Evolutionary conservation across 2,797 vertebrate species (phyloP).

Genomic region (Sebastes steindachneri): DNA sequence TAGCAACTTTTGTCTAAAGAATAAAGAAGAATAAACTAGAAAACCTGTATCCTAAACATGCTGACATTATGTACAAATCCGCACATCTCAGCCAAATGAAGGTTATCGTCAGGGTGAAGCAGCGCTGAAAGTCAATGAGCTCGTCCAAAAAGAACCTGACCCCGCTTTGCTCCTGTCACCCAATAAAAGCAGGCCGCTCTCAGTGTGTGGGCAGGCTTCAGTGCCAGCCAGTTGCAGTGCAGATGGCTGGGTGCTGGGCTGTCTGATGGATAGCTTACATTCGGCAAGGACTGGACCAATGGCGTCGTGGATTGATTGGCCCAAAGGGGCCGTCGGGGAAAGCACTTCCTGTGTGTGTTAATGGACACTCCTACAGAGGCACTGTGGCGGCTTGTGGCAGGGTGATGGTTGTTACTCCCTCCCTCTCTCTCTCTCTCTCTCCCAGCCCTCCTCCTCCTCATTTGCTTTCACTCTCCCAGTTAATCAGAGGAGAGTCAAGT

Average conservation of each 20-base stretch:
- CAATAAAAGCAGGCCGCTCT: slow-evolving; percentile 59
- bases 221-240: slow-evolving; percentile 67
- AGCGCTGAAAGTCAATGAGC: slow-evolving; percentile 42
- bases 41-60: slow-evolving; percentile 38
- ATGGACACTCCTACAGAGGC: slow-evolving; percentile 77
- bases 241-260: slow-evolving; percentile 70
- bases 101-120: slow-evolving; percentile 37
- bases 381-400: slow-evolving; percentile 67
- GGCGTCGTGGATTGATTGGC: slow-evolving; percentile 79
- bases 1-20: slow-evolving; percentile 39
- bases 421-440: not conserved
- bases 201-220: slow-evolving; percentile 65
- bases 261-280: slow-evolving; percentile 77
- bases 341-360: slow-evolving; percentile 83
- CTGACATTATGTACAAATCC: slow-evolving; percentile 35
- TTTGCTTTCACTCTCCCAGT: slow-evolving; percentile 63
- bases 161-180: slow-evolving; percentile 62
- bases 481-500: slow-evolving; percentile 63
- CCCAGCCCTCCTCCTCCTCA: slow-evolving; percentile 21
- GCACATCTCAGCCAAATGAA: slow-evolving; percentile 52
- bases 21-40: slow-evolving; percentile 37
- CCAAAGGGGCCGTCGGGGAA: slow-evolving; percentile 74
- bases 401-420: slow-evolving; percentile 57
- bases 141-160: slow-evolving; percentile 45
- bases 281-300: slow-evolving; percentile 69